phyloP scores from a whole-genome alignment of 1,140 invertebrate species.

The Tetramorium parvispinum region DNA sequence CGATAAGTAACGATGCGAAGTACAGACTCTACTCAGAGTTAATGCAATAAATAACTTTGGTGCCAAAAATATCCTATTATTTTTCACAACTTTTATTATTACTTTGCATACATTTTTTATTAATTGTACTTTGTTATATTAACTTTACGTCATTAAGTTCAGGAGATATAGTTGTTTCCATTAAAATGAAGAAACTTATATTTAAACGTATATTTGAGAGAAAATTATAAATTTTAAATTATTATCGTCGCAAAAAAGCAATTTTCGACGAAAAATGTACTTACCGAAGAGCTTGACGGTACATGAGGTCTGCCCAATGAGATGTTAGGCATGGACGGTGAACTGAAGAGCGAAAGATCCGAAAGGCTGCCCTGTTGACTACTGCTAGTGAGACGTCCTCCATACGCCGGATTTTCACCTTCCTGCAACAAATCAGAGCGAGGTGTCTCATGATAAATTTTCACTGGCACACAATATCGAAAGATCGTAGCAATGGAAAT shows the following conservation, averaged over 20 bases:
- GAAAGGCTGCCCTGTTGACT: constrained; percentile 87
- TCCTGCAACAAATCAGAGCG: constrained; percentile 80
- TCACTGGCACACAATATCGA: background rate
- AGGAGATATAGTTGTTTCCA: too few species aligned
- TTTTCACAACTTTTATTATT: background rate
- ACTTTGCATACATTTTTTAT: background rate
- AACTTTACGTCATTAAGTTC: too few species aligned
- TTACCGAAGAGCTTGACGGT: constrained; percentile 83
- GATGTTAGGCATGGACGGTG: constrained; percentile 98
- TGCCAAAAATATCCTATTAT: background rate
- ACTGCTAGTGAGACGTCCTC: constrained; percentile 84
- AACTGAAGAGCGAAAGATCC: constrained; percentile 94
- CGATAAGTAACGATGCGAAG: background rate
- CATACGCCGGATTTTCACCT: constrained; percentile 86
- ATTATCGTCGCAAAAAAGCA: background rate
- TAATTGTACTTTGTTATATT: too few species aligned
- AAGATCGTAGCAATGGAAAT: background rate
- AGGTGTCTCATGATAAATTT: background rate
- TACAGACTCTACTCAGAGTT: background rate
- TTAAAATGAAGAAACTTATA: too few species aligned
- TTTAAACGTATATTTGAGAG: background rate
- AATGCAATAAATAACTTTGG: background rate
- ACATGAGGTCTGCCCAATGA: constrained; percentile 94
- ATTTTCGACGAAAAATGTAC: constrained; percentile 1
- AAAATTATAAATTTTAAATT: background rate